Percentiles rank a stretch among this genome's conserved stretches.
Conservation (phyloP, 2,797 vertebrate species). For the Lepidocolaptes lacrymiger region DNA sequence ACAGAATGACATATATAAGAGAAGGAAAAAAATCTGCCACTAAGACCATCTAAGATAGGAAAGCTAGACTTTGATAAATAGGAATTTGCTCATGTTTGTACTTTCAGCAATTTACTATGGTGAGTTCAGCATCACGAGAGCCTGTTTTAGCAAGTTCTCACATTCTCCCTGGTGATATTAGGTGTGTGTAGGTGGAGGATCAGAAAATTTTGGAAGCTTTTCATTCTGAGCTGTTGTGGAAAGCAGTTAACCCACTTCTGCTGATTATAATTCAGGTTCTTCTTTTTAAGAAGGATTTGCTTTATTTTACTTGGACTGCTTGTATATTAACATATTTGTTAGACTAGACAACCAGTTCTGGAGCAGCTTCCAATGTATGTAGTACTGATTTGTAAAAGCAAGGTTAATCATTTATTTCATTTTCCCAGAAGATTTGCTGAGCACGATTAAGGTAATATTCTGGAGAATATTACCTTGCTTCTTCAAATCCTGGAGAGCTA, state of each 20-base stretch:
- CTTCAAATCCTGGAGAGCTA: background rate
- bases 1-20: background rate
- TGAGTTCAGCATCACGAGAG: background rate
- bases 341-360: rapidly evolving
- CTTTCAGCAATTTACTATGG: background rate
- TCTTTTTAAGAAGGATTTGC: background rate
- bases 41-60: background rate
- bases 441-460: background rate
- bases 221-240: background rate
- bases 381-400: background rate
- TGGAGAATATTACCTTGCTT: background rate
- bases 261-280: background rate
- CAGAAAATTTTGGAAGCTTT: background rate
- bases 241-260: background rate
- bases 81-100: background rate
- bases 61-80: background rate
- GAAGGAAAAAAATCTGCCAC: background rate
- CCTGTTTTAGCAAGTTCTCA: background rate
- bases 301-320: background rate
- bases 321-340: background rate
- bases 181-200: background rate
- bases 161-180: background rate
- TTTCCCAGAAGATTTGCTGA: background rate
- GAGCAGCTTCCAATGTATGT: background rate
- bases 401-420: background rate